Conservation (phyloP, 2,797 vertebrate species). For the Brotogeris chrysoptera region DNA sequence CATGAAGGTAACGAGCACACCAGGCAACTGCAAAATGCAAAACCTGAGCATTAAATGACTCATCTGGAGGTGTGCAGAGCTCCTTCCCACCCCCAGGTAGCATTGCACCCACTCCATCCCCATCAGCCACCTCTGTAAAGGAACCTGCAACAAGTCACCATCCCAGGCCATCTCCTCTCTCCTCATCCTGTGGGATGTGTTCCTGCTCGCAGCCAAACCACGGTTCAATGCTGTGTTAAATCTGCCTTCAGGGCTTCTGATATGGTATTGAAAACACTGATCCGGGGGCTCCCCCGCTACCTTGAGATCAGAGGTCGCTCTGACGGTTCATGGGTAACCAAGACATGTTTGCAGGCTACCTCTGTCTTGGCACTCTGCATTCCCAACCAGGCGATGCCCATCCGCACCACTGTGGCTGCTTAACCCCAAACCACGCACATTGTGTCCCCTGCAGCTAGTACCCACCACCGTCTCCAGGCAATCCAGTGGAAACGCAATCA, state of each 20-base stretch:
- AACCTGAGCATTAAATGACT: background rate
- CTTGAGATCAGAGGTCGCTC: background rate
- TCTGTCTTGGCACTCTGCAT: rapidly evolving
- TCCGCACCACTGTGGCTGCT: background rate
- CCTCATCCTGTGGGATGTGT: background rate
- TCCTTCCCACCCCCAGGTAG: background rate
- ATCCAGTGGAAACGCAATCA: background rate
- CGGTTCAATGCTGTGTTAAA: rapidly evolving
- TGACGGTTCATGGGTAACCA: rapidly evolving
- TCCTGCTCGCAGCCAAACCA: background rate
- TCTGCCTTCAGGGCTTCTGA: background rate
- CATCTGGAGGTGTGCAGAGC: background rate
- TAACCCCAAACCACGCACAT: background rate
- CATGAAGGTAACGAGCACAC: background rate
- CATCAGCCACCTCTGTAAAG: background rate
- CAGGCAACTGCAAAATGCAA: background rate
- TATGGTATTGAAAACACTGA: rapidly evolving
- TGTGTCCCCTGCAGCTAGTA: background rate
- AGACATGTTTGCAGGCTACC: background rate
- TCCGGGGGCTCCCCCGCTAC: rapidly evolving
- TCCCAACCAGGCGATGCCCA: background rate
- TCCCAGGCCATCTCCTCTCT: background rate
- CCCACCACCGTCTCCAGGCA: rapidly evolving
- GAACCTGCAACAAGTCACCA: background rate
- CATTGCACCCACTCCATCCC: rapidly evolving